phyloP scores from a whole-genome alignment of 92 coral and sea anemone species.

The Palythoa caribaeorum region DNA sequence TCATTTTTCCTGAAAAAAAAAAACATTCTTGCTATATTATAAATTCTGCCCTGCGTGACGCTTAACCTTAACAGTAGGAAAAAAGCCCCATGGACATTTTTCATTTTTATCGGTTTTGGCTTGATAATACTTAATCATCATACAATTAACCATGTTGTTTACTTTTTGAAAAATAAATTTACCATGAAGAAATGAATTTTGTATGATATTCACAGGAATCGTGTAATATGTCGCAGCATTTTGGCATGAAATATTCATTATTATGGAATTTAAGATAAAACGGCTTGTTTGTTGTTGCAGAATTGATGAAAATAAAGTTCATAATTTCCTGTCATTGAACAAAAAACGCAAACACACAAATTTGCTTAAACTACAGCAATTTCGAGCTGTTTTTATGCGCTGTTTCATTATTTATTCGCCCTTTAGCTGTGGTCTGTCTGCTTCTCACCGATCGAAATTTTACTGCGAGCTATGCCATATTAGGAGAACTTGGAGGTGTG shows the following conservation, averaged over 20 bases:
- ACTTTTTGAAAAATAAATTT: background rate
- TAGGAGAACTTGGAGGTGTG: slow-evolving; percentile 72
- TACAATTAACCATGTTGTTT: background rate
- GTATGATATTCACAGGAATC: background rate
- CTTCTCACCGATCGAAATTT: slow-evolving; percentile 24
- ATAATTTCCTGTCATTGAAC: background rate
- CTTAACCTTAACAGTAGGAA: too few relatives aligned
- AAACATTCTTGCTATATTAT: too few relatives aligned
- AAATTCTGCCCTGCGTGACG: too few relatives aligned
- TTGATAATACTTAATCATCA: background rate
- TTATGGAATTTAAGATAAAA: background rate
- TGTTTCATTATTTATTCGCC: slow-evolving; percentile 30
- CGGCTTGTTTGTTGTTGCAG: background rate
- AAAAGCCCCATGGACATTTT: background rate
- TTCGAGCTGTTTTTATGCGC: background rate
- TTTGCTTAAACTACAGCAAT: slow-evolving; percentile 2
- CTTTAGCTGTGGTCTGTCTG: background rate
- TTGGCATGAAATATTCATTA: background rate
- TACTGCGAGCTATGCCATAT: slow-evolving; percentile 55
- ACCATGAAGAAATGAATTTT: background rate
- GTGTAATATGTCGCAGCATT: background rate
- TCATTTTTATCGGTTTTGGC: background rate
- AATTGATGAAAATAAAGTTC: background rate
- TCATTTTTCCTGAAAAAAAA: too few relatives aligned
- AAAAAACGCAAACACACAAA: background rate